Conservation (phyloP, 2,888 invertebrate genomes). For the Epinotia brunnichana region DNA sequence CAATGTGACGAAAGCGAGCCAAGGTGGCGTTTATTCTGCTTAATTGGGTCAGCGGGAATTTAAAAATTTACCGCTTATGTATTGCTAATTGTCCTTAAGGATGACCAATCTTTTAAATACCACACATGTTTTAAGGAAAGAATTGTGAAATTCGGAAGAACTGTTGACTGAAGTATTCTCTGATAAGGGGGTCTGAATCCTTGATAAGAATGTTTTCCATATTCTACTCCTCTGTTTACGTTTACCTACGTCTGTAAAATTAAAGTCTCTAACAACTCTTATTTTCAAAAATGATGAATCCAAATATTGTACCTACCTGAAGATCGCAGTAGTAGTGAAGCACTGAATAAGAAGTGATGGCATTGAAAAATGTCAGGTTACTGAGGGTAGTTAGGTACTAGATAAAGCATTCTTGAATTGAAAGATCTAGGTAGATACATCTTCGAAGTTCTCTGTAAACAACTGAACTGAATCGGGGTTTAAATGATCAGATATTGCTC, state of each 20-base stretch:
- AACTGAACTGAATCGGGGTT: background rate
- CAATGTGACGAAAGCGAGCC: conserved; percentile 32
- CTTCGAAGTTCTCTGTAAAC: background rate
- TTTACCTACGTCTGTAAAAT: no score
- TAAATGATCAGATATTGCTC: background rate
- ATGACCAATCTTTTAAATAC: background rate
- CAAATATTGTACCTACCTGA: no score
- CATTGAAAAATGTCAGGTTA: background rate
- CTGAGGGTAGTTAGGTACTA: background rate
- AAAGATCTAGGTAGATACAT: background rate
- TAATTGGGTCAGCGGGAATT: conserved; percentile 32
- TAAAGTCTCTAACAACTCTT: no score
- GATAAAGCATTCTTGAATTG: background rate
- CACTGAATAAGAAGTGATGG: no score
- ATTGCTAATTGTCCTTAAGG: conserved; percentile 5
- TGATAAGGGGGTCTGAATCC: no score
- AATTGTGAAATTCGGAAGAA: background rate
- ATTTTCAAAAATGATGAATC: no score
- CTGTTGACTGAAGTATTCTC: background rate
- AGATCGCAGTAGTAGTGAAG: no score
- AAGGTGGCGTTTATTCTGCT: conserved; percentile 22
- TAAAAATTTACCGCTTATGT: no score
- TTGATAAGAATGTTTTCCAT: no score
- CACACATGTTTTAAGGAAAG: no score
- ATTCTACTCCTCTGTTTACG: no score